Conservation (phyloP, 2,888 invertebrate genomes). For the Eutolmus rufibarbis region DNA sequence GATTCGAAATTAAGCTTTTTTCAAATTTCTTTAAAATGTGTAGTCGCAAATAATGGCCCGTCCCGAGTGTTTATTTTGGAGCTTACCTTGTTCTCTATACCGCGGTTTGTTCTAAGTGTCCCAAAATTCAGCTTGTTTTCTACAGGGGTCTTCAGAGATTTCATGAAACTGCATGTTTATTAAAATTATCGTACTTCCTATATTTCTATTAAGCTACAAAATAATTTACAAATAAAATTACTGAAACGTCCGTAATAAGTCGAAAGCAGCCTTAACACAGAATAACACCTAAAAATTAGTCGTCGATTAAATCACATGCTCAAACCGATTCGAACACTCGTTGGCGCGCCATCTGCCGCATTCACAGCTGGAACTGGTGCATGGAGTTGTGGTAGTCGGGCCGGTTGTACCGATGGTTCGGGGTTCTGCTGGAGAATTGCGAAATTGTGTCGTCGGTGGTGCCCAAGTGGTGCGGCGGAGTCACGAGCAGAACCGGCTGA, state of each 20-base stretch:
- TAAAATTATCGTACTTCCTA: background rate
- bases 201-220: conserved; percentile 16
- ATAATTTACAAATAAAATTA: conserved; percentile 45
- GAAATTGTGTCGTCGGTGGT: conserved; percentile 78
- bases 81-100: no score
- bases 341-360: background rate
- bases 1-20: no score
- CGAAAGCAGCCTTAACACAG: conserved; percentile 40
- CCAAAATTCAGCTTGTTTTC: no score
- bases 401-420: conserved; percentile 64
- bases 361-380: conserved; percentile 74
- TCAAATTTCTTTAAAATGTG: no score
- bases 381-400: conserved; percentile 70
- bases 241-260: conserved; percentile 31
- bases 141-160: no score
- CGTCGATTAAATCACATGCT: conserved; percentile 10
- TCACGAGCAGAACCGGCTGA: conserved; percentile 79
- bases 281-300: conserved; percentile 11
- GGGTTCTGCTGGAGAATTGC: conserved; percentile 78
- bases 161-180: background rate
- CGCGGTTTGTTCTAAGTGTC: no score
- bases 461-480: conserved; percentile 63
- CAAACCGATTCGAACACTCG: background rate
- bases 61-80: no score
- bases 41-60: no score